Conservation (phyloP, 2,888 invertebrate genomes). For the Athetis lepigone region DNA sequence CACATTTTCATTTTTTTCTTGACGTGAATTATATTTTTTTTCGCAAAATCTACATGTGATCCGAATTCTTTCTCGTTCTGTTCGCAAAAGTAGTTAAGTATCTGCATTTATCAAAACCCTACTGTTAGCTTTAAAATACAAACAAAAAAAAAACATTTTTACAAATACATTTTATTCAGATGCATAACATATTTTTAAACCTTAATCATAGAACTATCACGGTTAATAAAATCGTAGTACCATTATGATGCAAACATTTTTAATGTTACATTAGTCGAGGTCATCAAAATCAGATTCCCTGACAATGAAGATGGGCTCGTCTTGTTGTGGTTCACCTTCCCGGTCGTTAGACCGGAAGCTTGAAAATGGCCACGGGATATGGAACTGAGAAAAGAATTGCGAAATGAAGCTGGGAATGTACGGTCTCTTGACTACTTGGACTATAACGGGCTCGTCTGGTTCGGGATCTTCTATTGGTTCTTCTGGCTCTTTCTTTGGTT, state of each 20-base stretch:
- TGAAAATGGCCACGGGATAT: conserved; percentile 13
- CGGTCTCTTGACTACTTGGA: conserved; percentile 6
- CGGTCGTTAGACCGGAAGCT: background rate
- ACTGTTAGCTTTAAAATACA: background rate
- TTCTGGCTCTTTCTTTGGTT: conserved; percentile 28
- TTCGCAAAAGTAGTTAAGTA: too few species aligned
- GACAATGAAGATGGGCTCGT: conserved; percentile 30
- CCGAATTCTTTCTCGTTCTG: too few species aligned
- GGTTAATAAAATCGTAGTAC: background rate
- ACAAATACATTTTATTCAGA: conserved; percentile 10
- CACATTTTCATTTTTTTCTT: too few species aligned
- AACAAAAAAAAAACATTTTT: background rate
- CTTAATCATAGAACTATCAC: background rate
- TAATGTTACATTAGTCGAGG: background rate
- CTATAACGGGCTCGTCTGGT: conserved; percentile 12
- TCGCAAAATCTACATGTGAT: too few species aligned
- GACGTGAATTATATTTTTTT: too few species aligned
- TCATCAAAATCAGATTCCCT: conserved; percentile 20
- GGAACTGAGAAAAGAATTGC: background rate
- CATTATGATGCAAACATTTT: background rate
- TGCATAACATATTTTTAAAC: background rate
- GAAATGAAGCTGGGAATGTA: background rate
- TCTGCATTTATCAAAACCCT: too few species aligned
- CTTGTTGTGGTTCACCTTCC: background rate
- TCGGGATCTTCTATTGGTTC: conserved; percentile 17